A percentile compares a stretch with the other conserved stretches of the same genome.
These are phyloP conservation scores for Andrena fulva DNA, from an alignment of 2,888 invertebrate species.

Conservation along the genomic window DNA sequence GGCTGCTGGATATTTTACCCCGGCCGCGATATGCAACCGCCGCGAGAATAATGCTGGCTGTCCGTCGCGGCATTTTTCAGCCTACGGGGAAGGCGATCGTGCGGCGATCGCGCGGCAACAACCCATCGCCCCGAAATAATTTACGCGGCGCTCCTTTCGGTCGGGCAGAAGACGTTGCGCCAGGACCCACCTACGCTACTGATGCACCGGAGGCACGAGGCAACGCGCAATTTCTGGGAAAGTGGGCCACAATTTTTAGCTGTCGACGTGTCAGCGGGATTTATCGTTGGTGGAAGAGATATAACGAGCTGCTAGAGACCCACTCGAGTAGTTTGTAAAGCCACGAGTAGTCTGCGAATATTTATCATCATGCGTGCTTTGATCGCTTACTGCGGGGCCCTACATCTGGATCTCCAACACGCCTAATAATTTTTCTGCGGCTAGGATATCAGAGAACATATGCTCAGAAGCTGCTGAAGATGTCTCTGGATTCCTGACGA, in stretches of 20 bases:
- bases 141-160: constrained; percentile 20
- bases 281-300: constrained; percentile 36
- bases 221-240: constrained; percentile 52
- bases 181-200: constrained; percentile 19
- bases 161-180: constrained; percentile 16
- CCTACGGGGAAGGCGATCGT: constrained; percentile 30
- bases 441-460: no score
- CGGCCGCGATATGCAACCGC: constrained; percentile 49
- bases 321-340: constrained; percentile 10
- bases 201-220: constrained; percentile 35
- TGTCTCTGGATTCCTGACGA: no score
- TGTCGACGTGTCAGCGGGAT: constrained; percentile 50
- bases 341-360: no score
- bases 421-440: no score
- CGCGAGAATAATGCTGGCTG: constrained; percentile 48
- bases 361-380: no score
- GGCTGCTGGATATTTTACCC: constrained; percentile 55
- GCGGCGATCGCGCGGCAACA: constrained; percentile 18
- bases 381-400: no score
- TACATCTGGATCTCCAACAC: no score
- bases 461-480: no score
- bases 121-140: constrained; percentile 55
- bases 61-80: constrained; percentile 55
- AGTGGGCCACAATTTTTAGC: constrained; percentile 58
- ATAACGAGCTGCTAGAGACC: no score